Evolutionary conservation across 2,113 vertebrate species (phyloP).

Genomic region (Oceanites oceanicus): DNA sequence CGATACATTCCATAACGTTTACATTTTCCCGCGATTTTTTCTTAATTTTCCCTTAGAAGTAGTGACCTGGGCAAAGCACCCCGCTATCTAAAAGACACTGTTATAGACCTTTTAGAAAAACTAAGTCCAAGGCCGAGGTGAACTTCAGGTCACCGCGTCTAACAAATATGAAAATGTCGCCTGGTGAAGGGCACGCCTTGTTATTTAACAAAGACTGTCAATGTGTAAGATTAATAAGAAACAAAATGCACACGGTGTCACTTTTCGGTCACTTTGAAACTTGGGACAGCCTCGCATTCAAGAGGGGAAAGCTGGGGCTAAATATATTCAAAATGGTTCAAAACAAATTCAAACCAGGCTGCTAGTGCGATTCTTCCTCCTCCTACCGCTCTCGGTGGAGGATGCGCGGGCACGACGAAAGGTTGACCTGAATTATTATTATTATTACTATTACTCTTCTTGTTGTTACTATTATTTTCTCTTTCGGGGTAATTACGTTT

Average conservation of each 20-base stretch:
- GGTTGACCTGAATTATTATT: constrained; percentile 42
- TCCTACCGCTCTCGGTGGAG: constrained; percentile 49
- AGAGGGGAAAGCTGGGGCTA: constrained; percentile 73
- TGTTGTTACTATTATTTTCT: constrained; percentile 11
- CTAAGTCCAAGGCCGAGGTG: constrained; percentile 99
- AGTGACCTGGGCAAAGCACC: constrained; percentile 84
- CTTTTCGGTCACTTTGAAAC: constrained; percentile 95
- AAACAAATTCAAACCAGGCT: constrained; percentile 75
- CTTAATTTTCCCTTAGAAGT: constrained; percentile 76
- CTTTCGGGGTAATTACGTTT: constrained; percentile 39
- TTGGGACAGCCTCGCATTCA: constrained; percentile 81
- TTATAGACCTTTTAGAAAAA: constrained; percentile 84
- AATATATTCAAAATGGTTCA: constrained; percentile 82
- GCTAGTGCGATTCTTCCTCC: constrained; percentile 41
- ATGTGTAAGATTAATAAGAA: constrained; percentile 99
- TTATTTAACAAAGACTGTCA: constrained; percentile 99
- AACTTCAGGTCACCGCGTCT: constrained; percentile 99
- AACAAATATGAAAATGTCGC: constrained; percentile 99
- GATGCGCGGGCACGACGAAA: constrained; percentile 52
- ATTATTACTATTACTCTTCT: not conserved
- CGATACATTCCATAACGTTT: constrained; percentile 78
- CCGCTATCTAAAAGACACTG: constrained; percentile 80
- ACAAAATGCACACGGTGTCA: constrained; percentile 98
- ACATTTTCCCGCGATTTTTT: constrained; percentile 76
- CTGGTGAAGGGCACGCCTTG: constrained; percentile 95